Evolutionary conservation across 2,797 vertebrate species (phyloP), one percentile per base, ranked within the genome.

Genomic region (Fratercula arctica): DNA sequence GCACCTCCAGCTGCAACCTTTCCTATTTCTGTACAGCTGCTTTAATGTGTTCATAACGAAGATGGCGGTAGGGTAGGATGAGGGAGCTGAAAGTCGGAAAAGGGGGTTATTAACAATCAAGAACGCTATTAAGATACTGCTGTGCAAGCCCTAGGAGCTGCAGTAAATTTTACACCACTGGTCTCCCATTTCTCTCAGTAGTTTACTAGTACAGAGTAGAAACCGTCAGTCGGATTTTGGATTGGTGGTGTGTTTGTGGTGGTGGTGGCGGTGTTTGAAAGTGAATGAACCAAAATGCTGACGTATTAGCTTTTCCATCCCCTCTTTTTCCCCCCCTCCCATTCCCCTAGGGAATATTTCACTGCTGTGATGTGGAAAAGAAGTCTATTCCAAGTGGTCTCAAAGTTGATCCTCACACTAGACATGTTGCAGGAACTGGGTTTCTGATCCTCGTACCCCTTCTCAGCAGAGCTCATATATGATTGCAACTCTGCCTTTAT

Each of bases 121-220:
- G n/a, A 69, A 5, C 4, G 21, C 6, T 46, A 7, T 46, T 61
- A 66, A 89, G 56, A 37, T 56, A 28, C 15, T n/a, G 8, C 20
- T 31, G 8, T 21, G 23, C 6, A 6, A 75, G 19, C 60, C 7
- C 17, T 74, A 33, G 24, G 48, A 45, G 25, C 18, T 76, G 59
- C 0, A 1, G 51, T 60, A 68, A 18, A 73, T 85, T 60, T 45
- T 33, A 45, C 4, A 20, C 28, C 0, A 0, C 20, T 51, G 45
- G 9, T 45, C 6, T 87, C 63, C 17, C 13, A 10, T 79, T 89
- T 73, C 23, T 48, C n/a, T 86, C 23, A 13, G 16, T 17, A 56
- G 28, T 54, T 80, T 48, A 16, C 35, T 31, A 31, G 50, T 7
- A 26, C 11, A 24, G 21, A 63, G 24, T 10, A 43, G 13, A 26